Evolutionary conservation across 2,797 vertebrate genomes (phyloP).

Genomic region (Myiothlypis chrysogaster): DNA sequence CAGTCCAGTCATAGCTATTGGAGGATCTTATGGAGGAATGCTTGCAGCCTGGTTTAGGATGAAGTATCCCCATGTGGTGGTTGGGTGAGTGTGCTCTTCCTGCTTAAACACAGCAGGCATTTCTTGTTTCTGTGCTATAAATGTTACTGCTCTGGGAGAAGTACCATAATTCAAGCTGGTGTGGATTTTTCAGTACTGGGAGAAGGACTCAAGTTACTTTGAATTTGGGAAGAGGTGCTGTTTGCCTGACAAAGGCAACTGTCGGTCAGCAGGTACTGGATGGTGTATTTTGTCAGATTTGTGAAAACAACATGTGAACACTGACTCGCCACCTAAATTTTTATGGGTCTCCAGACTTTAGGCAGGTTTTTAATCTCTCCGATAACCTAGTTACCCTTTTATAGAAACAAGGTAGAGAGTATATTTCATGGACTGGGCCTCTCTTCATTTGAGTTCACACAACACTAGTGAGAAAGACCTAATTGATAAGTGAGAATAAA

Average conservation of each 20-base stretch:
- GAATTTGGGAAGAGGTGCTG: not conserved
- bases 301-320: not conserved
- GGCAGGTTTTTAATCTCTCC: not conserved
- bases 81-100: constrained; percentile 81
- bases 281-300: not conserved
- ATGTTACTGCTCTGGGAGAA: not conserved
- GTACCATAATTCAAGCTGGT: not conserved
- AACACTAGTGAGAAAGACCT: not conserved
- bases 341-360: not conserved
- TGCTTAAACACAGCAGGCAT: not conserved
- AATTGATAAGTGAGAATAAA: not conserved
- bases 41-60: constrained; percentile 96
- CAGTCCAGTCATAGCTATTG: constrained; percentile 89
- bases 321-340: not conserved
- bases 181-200: not conserved
- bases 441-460: not conserved
- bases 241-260: not conserved
- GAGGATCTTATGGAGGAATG: constrained; percentile 96
- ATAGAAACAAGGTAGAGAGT: not conserved
- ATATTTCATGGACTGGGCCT: not conserved
- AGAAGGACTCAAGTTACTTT: not conserved
- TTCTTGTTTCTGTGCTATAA: not conserved
- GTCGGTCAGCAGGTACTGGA: not conserved
- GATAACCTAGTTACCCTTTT: not conserved
- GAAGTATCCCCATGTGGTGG: constrained; percentile 91